Conservation (phyloP, 2,113 vertebrate species). For the Gymnogyps californianus region DNA sequence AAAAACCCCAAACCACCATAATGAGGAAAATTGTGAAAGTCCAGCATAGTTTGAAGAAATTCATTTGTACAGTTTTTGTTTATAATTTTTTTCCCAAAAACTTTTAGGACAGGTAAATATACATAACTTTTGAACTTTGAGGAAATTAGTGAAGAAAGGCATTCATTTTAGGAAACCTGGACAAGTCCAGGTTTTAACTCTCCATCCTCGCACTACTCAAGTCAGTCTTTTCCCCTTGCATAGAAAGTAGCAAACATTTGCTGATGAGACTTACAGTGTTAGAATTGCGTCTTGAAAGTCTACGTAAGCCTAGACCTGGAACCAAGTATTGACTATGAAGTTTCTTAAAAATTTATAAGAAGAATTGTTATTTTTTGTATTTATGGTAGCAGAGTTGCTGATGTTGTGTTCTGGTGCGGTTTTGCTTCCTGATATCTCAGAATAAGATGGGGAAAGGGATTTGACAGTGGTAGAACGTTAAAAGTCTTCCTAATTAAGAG, state of each 20-base stretch:
- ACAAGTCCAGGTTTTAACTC: background rate
- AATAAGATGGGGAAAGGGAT: background rate
- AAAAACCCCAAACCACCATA: background rate
- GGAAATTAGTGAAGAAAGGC: background rate
- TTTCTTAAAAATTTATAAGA: background rate
- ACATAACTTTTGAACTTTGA: background rate
- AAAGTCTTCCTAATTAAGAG: background rate
- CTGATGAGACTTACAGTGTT: background rate
- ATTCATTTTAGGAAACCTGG: background rate
- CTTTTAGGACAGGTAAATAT: background rate
- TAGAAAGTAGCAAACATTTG: background rate
- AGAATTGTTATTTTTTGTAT: background rate
- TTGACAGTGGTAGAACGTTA: background rate
- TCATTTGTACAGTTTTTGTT: background rate
- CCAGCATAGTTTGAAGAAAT: background rate
- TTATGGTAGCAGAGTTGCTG: background rate
- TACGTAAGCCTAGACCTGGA: background rate
- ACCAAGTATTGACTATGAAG: background rate
- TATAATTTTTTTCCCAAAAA: background rate
- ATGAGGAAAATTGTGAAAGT: background rate
- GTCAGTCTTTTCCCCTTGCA: background rate
- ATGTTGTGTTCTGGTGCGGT: background rate
- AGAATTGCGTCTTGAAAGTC: background rate
- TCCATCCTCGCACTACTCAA: background rate
- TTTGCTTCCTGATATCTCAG: background rate